Evolutionary conservation across 2,113 vertebrate species (phyloP), one percentile per base, ranked within the genome.

Genomic region (Antechinus flavipes): DNA sequence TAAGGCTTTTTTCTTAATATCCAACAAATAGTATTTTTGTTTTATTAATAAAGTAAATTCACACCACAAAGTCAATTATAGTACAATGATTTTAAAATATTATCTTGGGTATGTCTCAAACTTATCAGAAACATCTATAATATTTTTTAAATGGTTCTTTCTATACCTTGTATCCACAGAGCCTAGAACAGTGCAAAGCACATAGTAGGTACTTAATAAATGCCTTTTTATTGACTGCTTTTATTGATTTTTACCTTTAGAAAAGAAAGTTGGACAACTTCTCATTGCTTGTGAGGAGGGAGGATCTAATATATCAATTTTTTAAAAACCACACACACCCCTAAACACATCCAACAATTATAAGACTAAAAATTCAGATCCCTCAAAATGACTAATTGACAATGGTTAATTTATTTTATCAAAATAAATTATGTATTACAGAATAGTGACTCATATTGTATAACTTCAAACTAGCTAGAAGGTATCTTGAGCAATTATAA

Each of bases 1-100:
- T 94, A 90, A 14, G 92, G 89, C 27, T 47, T 84, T 92, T 95
- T 54, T 92, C 76, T 95, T 53, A 92, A 19, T 30, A 22, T 90
- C 84, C 42, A 90, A 49, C 89, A 90, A 96, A 93, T 10, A 91
- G 54, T 50, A 23, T 52, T 54, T 90, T 94, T 24, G 49, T 49
- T 49, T 49, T 49, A 49, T 49, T 49, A 95, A 68, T 89, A 89
- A 56, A 23, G n/a, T 58, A 53, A 42, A 91, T 94, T 94, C 76
- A 93, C 54, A 61, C 92, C 42, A 89, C 52, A 89, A 91, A 50
- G 19, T 93, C 90, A 56, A 89, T 30, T 58, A 10, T 1, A 55
- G 14, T 22, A 46, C 7, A 91, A 12, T 93, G 90, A 94, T 14
- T 4, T n/a, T 19, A 35, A 68, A 35, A 14, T 30, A 68, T 3